Base-by-base conservation (phyloP, 2,888 invertebrate genomes). In the Drosophila peninsularis region DNA sequence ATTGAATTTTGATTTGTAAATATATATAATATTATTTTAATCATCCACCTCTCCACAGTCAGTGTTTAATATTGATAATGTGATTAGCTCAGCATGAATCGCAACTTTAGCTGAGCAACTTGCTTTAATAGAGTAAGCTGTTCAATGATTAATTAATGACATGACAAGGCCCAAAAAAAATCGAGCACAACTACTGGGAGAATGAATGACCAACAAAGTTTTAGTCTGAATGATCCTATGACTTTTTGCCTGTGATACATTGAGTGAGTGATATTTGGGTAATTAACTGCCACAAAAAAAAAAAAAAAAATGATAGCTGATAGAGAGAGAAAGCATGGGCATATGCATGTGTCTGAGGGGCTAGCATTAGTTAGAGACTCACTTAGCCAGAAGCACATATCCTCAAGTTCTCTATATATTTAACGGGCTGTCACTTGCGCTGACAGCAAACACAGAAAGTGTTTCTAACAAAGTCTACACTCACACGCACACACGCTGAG, bases 401-500 rank as follows among this genome's bases (percentile, higher is more conserved):
- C 53, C 57, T 62, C 60, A 61, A 76, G 64, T 53, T 55, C 58
- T 62, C 61, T 56, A 54, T 64, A 81, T 75, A 78, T 80, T 71
- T 66, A 78, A 80, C 72, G 77, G 39, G 42, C 62, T 73, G 87
- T 83, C 87, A 78, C 71, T 86, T 73, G 69, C 74, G 65, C 67
- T 87, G 83, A 84, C 83, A 84, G 73, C 55, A 75, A 67, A 87
- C 89, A 84, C 79, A 75, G 82, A 89, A 84, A 84, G 85, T 84
- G 89, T 84, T 84, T 84, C 82, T 84, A 89, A 76, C 89, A 85
- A 86, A 80, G 63, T 63, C 62, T 37, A 54, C 17, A 37, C 56
- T 45, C 44, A 61, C 42, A 21, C 39, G 24, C n/a, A 44, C 41
- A 53, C 56, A 54, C 54, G 27, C 30, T 42, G 45, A 49, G 72